A percentile compares a stretch with the other conserved stretches of the same genome.
phyloP scores from a whole-genome alignment of 1,140 invertebrate species.

The Calycopis cecrops region DNA sequence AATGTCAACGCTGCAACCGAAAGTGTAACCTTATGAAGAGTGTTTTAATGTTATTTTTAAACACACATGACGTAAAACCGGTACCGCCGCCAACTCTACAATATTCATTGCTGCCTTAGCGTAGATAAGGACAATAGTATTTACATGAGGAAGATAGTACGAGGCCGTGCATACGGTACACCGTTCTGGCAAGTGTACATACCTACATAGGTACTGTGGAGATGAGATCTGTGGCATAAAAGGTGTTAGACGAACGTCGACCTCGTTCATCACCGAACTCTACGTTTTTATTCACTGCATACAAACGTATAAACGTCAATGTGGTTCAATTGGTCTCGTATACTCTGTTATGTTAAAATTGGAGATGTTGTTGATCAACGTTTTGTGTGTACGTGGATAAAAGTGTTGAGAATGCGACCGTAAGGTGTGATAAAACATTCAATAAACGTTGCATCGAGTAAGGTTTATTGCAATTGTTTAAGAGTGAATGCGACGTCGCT shows the following conservation, averaged over 20 bases:
- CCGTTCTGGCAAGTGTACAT: slow-evolving; percentile 3
- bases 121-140: slow-evolving; percentile 9
- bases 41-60: background rate
- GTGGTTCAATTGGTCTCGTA: no score
- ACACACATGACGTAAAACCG: background rate
- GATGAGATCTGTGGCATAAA: slow-evolving; percentile 3
- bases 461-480: slow-evolving; percentile 7
- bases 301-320: no score
- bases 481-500: slow-evolving; percentile 11
- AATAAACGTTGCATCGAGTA: background rate
- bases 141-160: slow-evolving; percentile 7
- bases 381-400: background rate
- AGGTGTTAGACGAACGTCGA: slow-evolving; percentile 1
- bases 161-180: background rate
- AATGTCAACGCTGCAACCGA: background rate
- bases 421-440: background rate
- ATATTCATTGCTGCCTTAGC: background rate
- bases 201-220: background rate
- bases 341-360: no score
- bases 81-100: slow-evolving; percentile 3
- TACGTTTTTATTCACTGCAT: background rate
- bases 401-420: background rate
- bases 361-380: no score
- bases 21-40: background rate
- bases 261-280: background rate